Evolutionary conservation across 2,797 vertebrate species (phyloP).

Genomic region (Alcedo quadribrachys): DNA sequence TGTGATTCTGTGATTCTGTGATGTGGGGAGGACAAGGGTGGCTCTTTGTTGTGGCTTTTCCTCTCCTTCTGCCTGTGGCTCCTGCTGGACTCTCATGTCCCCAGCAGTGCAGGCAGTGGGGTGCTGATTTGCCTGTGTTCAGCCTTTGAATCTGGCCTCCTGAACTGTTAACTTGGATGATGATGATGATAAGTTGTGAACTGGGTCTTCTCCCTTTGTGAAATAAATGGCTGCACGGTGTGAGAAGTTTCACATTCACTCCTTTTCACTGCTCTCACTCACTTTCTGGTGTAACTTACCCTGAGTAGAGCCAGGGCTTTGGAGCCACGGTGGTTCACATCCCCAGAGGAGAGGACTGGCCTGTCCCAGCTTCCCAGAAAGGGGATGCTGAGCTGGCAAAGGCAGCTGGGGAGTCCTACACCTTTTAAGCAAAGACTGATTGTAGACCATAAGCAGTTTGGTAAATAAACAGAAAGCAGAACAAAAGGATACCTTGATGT

Average conservation of each 20-base stretch:
- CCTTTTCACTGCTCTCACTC: background rate
- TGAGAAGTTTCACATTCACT: background rate
- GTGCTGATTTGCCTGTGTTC: rapidly evolving
- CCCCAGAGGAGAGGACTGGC: rapidly evolving
- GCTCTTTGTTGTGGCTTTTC: background rate
- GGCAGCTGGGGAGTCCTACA: background rate
- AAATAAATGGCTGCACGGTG: background rate
- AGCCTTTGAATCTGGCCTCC: background rate
- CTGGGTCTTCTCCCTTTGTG: background rate
- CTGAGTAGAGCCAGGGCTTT: background rate
- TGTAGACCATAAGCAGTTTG: conserved; percentile 5
- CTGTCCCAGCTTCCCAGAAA: rapidly evolving
- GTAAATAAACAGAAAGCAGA: conserved; percentile 43
- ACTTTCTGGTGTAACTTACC: background rate
- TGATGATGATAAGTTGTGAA: background rate
- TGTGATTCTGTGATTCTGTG: too few relatives aligned
- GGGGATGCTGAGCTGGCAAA: background rate
- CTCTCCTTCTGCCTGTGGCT: background rate
- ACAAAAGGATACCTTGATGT: conserved; percentile 29
- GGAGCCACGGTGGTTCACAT: background rate
- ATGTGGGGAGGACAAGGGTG: background rate
- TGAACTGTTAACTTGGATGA: rapidly evolving
- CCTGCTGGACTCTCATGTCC: background rate
- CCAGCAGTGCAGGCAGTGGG: background rate
- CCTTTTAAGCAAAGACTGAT: background rate